Evolutionary conservation across 2,888 invertebrate genomes (phyloP), one percentile per base, ranked within the genome.

Genomic region (Caenorhabditis sp.): DNA sequence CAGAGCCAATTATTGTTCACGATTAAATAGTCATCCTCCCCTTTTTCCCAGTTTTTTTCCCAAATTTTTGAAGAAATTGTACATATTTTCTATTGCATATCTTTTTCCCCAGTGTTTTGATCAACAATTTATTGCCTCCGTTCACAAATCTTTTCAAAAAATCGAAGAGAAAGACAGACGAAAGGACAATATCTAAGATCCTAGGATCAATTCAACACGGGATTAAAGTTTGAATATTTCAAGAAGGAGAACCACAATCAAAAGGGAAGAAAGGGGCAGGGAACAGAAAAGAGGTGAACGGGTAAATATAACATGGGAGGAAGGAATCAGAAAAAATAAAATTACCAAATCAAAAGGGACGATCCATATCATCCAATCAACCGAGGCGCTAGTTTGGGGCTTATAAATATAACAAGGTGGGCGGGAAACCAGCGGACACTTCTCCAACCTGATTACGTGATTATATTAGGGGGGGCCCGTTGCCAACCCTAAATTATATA

Each of bases 331-430:
- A 24, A 43, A 53, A 43, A 68, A 59, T 59, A 68, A 59, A 37
- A 68, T 68, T 58, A 52, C 41, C 50, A 68, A 68, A 68, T 59
- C 50, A 68, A 66, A 50, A 26, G 55, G 37, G 32, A 13, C 41
- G 24, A 59, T 59, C 70, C 70, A 70, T 70, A 70, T 41, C 43
- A 59, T 70, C 59, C 59, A 68, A 70, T 70, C 70, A 70, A 70
- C 70, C 59, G 70, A 70, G 70, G 70, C 59, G 70, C 59, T 53
- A 70, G 24, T 26, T 53, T 35, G 22, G 26, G 52, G 43, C 37
- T 15, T 41, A 70, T 59, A 59, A 59, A 68, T 68, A 68, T 68
- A 68, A 68, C 66, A 68, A 65, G 30, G 32, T 13, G 41, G 6
- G 27, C 41, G 32, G 52, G 27, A 24, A 52, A 53, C 52, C 63